Conservation (phyloP, 2,888 invertebrate species). For the Patella pellucida region DNA sequence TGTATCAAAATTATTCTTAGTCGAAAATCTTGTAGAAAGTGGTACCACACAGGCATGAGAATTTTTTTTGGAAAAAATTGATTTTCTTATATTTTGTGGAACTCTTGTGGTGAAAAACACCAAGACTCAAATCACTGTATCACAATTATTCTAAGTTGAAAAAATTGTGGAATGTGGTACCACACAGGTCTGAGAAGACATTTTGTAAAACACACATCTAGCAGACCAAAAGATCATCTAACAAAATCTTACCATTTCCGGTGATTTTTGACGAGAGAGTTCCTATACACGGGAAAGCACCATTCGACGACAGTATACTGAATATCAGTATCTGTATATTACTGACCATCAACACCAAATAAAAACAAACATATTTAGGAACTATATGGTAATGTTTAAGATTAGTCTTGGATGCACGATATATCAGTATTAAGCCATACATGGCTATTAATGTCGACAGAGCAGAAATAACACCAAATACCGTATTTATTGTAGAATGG, state of each 20-base stretch:
- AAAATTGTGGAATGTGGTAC: too few species aligned
- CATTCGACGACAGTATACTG: conserved; percentile 16
- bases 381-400: conserved; percentile 26
- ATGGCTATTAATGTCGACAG: conserved; percentile 32
- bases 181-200: too few species aligned
- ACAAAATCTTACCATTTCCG: conserved; percentile 20
- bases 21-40: too few species aligned
- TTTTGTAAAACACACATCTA: too few species aligned
- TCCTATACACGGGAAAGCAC: conserved; percentile 12
- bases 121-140: too few species aligned
- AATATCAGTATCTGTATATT: conserved; percentile 33
- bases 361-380: conserved; percentile 33
- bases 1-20: too few species aligned
- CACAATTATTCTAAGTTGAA: too few species aligned
- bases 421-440: conserved; percentile 33
- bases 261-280: conserved; percentile 17
- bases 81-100: too few species aligned
- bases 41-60: too few species aligned
- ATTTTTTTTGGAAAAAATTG: too few species aligned
- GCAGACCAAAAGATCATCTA: too few species aligned
- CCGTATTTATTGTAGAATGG: conserved; percentile 22
- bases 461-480: conserved; percentile 24
- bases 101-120: too few species aligned
- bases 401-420: conserved; percentile 18
- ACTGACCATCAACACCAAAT: conserved; percentile 26